These are phyloP conservation scores for Holocentrus rufus DNA, from an alignment of 2,797 vertebrate genomes.

Conservation along the genomic window DNA sequence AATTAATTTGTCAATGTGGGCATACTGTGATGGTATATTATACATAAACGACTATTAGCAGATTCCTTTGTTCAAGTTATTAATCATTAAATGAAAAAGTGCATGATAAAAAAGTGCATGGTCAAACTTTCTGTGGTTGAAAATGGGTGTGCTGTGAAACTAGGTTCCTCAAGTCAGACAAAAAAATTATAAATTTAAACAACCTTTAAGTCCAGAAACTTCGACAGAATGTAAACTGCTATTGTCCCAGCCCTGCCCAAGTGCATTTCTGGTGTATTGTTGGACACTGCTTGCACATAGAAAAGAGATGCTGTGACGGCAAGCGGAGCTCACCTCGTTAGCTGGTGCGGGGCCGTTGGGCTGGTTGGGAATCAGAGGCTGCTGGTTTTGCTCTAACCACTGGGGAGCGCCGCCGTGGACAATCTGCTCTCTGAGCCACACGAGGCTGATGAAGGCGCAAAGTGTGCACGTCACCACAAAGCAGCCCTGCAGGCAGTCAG, in stretches of 20 bases:
- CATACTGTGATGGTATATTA: too few relatives aligned
- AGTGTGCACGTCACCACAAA: slow-evolving; percentile 92
- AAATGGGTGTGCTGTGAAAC: background rate
- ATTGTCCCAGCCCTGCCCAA: slow-evolving; percentile 11
- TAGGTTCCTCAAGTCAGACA: background rate
- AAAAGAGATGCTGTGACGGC: too few relatives aligned
- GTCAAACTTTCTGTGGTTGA: background rate
- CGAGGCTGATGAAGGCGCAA: slow-evolving; percentile 92
- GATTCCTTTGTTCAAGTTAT: background rate
- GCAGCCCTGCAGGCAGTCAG: slow-evolving; percentile 91
- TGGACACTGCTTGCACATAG: too few relatives aligned
- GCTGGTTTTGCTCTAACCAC: slow-evolving; percentile 89
- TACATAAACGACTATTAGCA: too few relatives aligned
- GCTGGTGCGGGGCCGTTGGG: slow-evolving; percentile 84
- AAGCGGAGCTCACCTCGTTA: slow-evolving; percentile 82
- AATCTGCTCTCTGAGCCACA: slow-evolving; percentile 92
- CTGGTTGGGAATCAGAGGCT: slow-evolving; percentile 74
- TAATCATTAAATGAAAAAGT: background rate
- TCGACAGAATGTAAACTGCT: background rate
- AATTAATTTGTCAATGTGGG: too few relatives aligned
- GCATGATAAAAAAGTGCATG: background rate
- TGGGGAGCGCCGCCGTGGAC: slow-evolving; percentile 90
- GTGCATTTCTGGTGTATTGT: background rate
- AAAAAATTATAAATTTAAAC: background rate
- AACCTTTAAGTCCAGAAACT: background rate